Percentiles rank a stretch among this genome's conserved stretches.
phyloP scores from a whole-genome alignment of 1,140 invertebrate species.

The Rhopalosiphum padi region DNA sequence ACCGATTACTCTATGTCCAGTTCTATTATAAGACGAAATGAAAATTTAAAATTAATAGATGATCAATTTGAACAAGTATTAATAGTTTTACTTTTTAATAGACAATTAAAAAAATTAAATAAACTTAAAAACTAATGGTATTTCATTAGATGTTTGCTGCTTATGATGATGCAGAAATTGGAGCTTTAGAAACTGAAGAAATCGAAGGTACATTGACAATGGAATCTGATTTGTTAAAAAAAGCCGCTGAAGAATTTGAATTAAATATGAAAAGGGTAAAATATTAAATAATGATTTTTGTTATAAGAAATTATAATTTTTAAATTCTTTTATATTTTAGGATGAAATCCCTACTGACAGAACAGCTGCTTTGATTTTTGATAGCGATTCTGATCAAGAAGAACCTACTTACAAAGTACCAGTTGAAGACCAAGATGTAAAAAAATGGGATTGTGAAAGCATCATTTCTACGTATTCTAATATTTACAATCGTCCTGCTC shows the following conservation, averaged over 20 bases:
- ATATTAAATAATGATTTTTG: conserved; percentile 66
- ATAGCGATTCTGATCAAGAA: conserved; percentile 48
- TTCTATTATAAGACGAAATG: conserved; percentile 86
- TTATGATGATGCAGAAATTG: conserved; percentile 91
- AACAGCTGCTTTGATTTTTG: conserved; percentile 35
- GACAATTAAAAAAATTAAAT: background rate
- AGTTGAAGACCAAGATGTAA: conserved; percentile 65
- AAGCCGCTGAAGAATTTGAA: conserved; percentile 70
- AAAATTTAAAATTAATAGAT: conserved; percentile 83
- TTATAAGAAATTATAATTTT: background rate
- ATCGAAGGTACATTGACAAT: conserved; percentile 81
- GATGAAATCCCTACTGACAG: conserved; percentile 49
- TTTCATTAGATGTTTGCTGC: conserved; percentile 75
- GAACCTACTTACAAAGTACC: conserved; percentile 48
- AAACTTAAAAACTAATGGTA: background rate
- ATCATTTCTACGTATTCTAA: conserved; percentile 90
- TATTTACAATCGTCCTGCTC: conserved; percentile 87
- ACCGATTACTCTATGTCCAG: conserved; percentile 95
- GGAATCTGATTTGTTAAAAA: conserved; percentile 72
- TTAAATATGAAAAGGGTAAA: conserved; percentile 63
- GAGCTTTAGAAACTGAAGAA: conserved; percentile 86
- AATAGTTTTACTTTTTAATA: background rate
- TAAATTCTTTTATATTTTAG: background rate
- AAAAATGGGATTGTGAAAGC: conserved; percentile 93
- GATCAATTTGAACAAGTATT: conserved; percentile 88